Conservation (phyloP, 2,797 vertebrate genomes). For the Amblyopsis hoosieri region DNA sequence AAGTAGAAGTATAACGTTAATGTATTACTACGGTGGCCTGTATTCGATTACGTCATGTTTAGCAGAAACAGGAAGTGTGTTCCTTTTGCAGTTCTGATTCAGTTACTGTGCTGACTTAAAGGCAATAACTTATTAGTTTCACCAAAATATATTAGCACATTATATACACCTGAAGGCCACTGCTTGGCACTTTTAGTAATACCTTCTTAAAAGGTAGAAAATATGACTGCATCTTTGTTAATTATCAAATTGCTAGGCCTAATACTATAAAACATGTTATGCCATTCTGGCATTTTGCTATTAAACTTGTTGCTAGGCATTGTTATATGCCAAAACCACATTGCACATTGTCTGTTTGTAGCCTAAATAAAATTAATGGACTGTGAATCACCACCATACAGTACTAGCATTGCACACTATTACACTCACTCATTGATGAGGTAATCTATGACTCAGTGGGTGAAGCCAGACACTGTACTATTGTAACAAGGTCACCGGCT, state of each 20-base stretch:
- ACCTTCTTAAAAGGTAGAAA: too few species aligned
- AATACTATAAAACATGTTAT: background rate
- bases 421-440: conserved; percentile 66
- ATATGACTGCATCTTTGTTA: too few species aligned
- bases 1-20: too few species aligned
- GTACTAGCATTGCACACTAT: conserved; percentile 51
- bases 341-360: conserved; percentile 36
- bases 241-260: conserved; percentile 14
- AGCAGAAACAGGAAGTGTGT: background rate
- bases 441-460: conserved; percentile 61
- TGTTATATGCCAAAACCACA: conserved; percentile 27
- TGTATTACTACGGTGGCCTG: too few species aligned
- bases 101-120: conserved; percentile 39
- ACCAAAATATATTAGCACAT: too few species aligned
- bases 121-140: conserved; percentile 49
- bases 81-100: conserved; percentile 1
- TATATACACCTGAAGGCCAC: too few species aligned
- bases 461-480: conserved; percentile 31
- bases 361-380: conserved; percentile 49
- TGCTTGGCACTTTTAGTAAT: too few species aligned
- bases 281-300: background rate
- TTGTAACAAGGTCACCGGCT: conserved; percentile 37
- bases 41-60: background rate
- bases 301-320: conserved; percentile 28
- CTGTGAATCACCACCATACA: conserved; percentile 69